Percentiles rank a stretch among this genome's conserved stretches.
These are phyloP conservation scores for Microctonus hyperodae DNA, from an alignment of 2,888 invertebrate species.

Conservation along the genomic window DNA sequence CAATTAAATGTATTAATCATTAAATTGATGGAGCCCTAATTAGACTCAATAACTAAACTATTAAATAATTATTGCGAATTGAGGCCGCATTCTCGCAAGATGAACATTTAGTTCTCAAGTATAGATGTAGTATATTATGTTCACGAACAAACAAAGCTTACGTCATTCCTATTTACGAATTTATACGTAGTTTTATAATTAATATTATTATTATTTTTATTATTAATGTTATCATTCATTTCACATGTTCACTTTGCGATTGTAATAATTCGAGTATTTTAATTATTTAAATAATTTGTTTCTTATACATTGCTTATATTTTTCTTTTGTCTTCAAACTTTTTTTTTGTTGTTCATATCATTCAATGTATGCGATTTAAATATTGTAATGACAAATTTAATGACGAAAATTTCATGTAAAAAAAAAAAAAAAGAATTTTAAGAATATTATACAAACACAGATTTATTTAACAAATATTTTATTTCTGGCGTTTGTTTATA, in stretches of 20 bases:
- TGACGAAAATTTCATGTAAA: background rate
- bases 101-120: slow-evolving; percentile 31
- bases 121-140: slow-evolving; percentile 18
- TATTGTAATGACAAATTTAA: too few species aligned
- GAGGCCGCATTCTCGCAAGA: slow-evolving; percentile 50
- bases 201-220: background rate
- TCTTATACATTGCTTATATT: background rate
- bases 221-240: background rate
- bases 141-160: slow-evolving; percentile 24
- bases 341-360: too few species aligned
- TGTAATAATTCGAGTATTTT: background rate
- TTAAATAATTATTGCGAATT: slow-evolving; percentile 62
- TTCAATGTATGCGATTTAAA: too few species aligned
- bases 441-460: too few species aligned
- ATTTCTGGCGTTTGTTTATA: background rate
- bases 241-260: background rate
- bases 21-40: slow-evolving; percentile 62
- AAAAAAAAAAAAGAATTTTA: too few species aligned
- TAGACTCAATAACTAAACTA: slow-evolving; percentile 63
- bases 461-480: background rate
- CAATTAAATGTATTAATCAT: slow-evolving; percentile 63
- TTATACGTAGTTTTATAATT: background rate
- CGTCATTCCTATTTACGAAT: slow-evolving; percentile 19
- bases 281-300: background rate
- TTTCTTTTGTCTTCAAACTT: too few species aligned